Base-by-base conservation (phyloP, 2,797 vertebrate genomes). In the Apodemus agrarius region DNA sequence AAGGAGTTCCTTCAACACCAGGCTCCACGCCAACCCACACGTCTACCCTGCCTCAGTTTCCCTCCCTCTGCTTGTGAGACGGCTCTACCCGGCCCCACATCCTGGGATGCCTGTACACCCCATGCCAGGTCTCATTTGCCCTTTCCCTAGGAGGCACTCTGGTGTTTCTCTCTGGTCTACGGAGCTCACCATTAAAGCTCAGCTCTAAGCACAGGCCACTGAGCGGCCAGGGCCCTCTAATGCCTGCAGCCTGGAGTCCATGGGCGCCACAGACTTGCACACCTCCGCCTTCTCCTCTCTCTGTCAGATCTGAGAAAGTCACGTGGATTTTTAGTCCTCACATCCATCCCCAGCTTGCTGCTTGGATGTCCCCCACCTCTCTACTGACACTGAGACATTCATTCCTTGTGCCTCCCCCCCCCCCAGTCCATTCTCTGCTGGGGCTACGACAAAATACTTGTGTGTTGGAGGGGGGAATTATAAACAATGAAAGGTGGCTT, bases 121-220 rank as follows among this genome's bases (percentile, higher is more conserved):
- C 11, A 0, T 2, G 6, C 2, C 6, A 0, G 49, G 8, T 10
- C 75, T 13, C 12, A 0, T 22, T 65, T 76, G 67, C 22, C 29
- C 0, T 16, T 29, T 21, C 54, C 61, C 54, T 4, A n/a, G 81
- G 37, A 46, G 13, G 52, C 11, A 17, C 24, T 16, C 65, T 89
- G 40, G 3, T 49, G 6, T n/a, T 59, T 40, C 46, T 31, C 54
- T 40, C 19, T 7, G 29, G 6, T 31, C 59, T 34, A 12, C 11
- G 75, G 40, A 76, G 43, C 3, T 46, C 24, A 46, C 24, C 24
- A 46, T 46, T 46, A 76, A n/a, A 54, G 37, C 21, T 29, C 0
- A 17, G 29, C 1, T 22, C 40, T 17, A 5, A 59, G 69, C 69
- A 26, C 17, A 21, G 22, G 14, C 13, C 40, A 13, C 12, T 11